A percentile compares a stretch with the other conserved stretches of the same genome.
These are phyloP conservation scores for Myoxocephalus aenaeus DNA, from an alignment of 2,797 vertebrate species.

Conservation along the genomic window DNA sequence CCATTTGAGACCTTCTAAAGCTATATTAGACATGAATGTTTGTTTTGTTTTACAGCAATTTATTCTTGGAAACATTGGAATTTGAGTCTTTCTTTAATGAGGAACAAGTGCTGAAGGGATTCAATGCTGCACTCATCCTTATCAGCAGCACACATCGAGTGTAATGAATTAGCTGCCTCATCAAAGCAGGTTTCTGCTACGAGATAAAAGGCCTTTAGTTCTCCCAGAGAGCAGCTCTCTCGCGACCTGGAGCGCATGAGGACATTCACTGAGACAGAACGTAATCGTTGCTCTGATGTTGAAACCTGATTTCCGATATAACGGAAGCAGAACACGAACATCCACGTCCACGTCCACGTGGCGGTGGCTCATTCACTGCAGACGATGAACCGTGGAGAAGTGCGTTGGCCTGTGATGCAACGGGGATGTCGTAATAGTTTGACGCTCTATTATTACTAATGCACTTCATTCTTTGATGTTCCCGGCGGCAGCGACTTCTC, in stretches of 20 bases:
- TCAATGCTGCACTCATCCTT: not conserved
- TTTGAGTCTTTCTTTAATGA: not conserved
- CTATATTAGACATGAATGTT: not conserved
- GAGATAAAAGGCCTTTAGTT: not conserved
- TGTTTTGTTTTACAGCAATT: not conserved
- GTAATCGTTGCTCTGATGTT: not conserved
- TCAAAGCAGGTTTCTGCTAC: not conserved
- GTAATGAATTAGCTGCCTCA: not conserved
- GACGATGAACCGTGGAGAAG: not conserved
- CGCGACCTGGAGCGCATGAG: not conserved
- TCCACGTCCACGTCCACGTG: not conserved
- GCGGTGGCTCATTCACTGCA: not conserved
- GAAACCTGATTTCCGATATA: not conserved
- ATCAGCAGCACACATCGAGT: not conserved
- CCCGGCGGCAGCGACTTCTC: not conserved
- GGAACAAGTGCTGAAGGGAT: not conserved
- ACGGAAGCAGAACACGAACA: not conserved
- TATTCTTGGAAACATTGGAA: not conserved
- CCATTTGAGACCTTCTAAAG: not conserved
- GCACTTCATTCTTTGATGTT: not conserved
- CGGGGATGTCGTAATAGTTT: not conserved
- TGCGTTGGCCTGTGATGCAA: not conserved
- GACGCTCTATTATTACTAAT: conserved; percentile 1
- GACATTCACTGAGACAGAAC: not conserved
- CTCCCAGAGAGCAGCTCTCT: not conserved